Percentiles rank a stretch among this genome's conserved stretches.
Conservation (phyloP, 53 echinoderm and acorn worm genomes). For the Holothuria scabra region DNA sequence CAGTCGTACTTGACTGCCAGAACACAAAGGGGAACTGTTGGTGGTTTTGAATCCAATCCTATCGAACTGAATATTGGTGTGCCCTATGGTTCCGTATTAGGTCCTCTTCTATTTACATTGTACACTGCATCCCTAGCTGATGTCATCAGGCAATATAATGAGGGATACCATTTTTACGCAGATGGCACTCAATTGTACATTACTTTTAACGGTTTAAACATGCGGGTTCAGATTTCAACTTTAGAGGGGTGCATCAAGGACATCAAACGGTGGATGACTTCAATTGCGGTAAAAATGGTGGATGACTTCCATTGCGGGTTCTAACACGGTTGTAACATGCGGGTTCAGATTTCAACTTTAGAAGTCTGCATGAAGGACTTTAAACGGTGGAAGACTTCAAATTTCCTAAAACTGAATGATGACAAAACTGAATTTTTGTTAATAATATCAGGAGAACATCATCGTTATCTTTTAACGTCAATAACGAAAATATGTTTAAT, state of each 20-base stretch:
- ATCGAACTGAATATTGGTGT: slow-evolving; percentile 33
- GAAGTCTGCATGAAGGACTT: too few species aligned
- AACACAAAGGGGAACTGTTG: neutral
- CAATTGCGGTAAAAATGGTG: too few species aligned
- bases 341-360: too few species aligned
- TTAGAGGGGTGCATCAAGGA: too few species aligned
- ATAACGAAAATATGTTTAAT: neutral
- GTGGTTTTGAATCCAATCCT: slow-evolving; percentile 19
- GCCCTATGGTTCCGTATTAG: slow-evolving; percentile 48
- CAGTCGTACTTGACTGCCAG: neutral
- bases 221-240: too few species aligned
- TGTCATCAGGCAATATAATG: slow-evolving; percentile 14
- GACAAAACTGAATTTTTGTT: too few species aligned
- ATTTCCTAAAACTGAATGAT: too few species aligned
- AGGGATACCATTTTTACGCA: neutral
- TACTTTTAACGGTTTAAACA: neutral
- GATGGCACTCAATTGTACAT: slow-evolving; percentile 19
- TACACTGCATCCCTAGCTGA: slow-evolving; percentile 37
- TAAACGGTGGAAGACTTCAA: too few species aligned
- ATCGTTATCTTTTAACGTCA: slow-evolving; percentile 5
- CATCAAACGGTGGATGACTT: too few species aligned
- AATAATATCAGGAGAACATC: slow-evolving; percentile 10
- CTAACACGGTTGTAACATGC: too few species aligned
- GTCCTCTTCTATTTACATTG: slow-evolving; percentile 39
- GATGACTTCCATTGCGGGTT: too few species aligned